Conservation (phyloP, 2,888 invertebrate genomes). For the Apeira syringaria region DNA sequence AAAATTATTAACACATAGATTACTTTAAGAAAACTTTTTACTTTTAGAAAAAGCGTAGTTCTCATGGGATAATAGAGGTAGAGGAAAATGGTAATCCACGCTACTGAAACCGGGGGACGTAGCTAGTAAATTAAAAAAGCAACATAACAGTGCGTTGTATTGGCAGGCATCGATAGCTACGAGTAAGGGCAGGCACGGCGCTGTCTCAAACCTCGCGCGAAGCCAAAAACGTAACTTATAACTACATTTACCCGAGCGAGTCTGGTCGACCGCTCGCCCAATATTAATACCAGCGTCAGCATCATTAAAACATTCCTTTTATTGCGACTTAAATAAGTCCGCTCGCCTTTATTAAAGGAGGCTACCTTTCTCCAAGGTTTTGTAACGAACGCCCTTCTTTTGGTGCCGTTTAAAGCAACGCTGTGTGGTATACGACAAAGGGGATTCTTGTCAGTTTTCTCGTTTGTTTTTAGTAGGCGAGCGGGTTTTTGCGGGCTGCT, state of each 20-base stretch:
- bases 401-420: slow-evolving; percentile 49
- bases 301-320: slow-evolving; percentile 82
- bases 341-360: slow-evolving; percentile 71
- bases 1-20: too few relatives aligned
- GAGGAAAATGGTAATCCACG: too few relatives aligned
- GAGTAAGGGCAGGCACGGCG: slow-evolving; percentile 36
- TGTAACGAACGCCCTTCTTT: slow-evolving; percentile 74
- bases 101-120: too few relatives aligned
- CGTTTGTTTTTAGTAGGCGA: slow-evolving; percentile 47
- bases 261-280: slow-evolving; percentile 56
- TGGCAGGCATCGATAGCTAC: slow-evolving; percentile 35
- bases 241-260: slow-evolving; percentile 67
- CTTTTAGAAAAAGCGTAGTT: too few relatives aligned
- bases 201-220: slow-evolving; percentile 30
- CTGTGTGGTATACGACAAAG: slow-evolving; percentile 50
- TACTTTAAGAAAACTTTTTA: too few relatives aligned
- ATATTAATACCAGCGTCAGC: slow-evolving; percentile 78
- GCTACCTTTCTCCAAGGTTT: slow-evolving; percentile 79
- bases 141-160: slow-evolving; percentile 16
- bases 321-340: slow-evolving; percentile 80
- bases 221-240: slow-evolving; percentile 76
- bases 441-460: slow-evolving; percentile 62
- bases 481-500: too few relatives aligned
- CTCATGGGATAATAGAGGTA: too few relatives aligned
- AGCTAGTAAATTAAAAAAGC: slow-evolving; percentile 21